These are phyloP conservation scores for Trachymyrmex septentrionalis DNA, from an alignment of 1,140 invertebrate genomes.

Conservation along the genomic window DNA sequence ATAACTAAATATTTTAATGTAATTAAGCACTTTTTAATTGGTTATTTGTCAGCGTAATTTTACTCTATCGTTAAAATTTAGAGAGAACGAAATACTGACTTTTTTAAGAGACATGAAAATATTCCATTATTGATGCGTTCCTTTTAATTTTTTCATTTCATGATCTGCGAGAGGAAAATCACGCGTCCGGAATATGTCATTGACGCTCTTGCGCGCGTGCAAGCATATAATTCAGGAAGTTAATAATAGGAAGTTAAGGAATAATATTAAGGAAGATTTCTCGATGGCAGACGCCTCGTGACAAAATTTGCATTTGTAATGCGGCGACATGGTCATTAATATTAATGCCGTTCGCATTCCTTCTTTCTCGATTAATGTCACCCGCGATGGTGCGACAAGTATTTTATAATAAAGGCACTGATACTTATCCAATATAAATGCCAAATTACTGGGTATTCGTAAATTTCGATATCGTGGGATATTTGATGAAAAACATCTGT, in stretches of 20 bases:
- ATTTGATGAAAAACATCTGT: not conserved
- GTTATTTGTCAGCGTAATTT: not conserved
- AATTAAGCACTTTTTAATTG: not conserved
- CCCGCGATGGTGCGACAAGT: not conserved
- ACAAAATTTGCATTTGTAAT: conserved; percentile 50
- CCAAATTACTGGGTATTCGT: not conserved
- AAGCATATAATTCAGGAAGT: conserved; percentile 30
- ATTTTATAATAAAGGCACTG: not conserved
- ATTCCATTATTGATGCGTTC: not conserved
- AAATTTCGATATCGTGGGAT: not conserved
- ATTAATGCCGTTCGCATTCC: conserved; percentile 46
- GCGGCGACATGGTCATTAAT: conserved; percentile 19
- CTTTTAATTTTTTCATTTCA: not conserved
- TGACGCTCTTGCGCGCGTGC: not conserved
- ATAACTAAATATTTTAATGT: not conserved
- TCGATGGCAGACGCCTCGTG: not conserved
- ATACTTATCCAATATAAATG: not conserved
- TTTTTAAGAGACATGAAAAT: not conserved
- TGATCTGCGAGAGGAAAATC: conserved; percentile 2
- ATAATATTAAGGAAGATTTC: conserved; percentile 46
- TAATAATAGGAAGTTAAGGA: conserved; percentile 47
- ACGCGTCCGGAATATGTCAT: not conserved
- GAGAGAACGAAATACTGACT: not conserved
- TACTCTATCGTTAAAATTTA: not conserved
- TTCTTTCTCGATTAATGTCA: conserved; percentile 54